phyloP scores from a whole-genome alignment of 2,888 invertebrate genomes.

The Drosophila paranaensis region DNA sequence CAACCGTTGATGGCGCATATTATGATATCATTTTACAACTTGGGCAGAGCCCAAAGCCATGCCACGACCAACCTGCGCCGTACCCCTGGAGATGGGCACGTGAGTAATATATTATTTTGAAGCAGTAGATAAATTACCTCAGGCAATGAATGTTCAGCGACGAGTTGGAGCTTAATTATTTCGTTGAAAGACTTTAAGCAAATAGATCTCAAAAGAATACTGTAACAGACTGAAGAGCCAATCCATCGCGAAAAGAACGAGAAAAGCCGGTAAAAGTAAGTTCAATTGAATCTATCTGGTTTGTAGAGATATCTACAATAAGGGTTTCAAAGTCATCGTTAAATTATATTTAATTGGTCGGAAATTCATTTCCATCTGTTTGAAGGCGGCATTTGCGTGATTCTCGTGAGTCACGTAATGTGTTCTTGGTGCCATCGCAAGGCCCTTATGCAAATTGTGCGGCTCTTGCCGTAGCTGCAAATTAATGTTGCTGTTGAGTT shows the following conservation, averaged over 20 bases:
- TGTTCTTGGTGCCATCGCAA: conserved; percentile 44
- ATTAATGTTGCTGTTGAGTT: conserved; percentile 82
- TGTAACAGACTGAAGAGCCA: neutral
- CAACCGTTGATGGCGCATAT: conserved; percentile 84
- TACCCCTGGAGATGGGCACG: conserved; percentile 42
- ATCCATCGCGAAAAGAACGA: neutral
- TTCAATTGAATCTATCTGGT: too few relatives aligned
- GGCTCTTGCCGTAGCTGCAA: conserved; percentile 69
- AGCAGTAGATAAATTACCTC: neutral
- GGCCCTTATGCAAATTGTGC: conserved; percentile 69
- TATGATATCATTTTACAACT: conserved; percentile 84
- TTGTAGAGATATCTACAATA: neutral
- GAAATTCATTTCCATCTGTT: neutral
- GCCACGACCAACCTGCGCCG: conserved; percentile 52
- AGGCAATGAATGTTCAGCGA: neutral
- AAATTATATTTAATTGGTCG: too few relatives aligned
- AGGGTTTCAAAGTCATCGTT: too few relatives aligned
- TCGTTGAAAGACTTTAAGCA: neutral
- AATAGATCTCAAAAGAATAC: neutral
- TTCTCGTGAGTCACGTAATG: conserved; percentile 3
- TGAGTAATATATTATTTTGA: conserved; percentile 28
- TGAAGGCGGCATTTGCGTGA: neutral
- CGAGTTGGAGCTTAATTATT: neutral
- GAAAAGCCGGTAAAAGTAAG: too few relatives aligned
- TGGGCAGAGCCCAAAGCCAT: conserved; percentile 63